Conservation (phyloP, 2,797 vertebrate genomes). For the Acanthornis magna region DNA sequence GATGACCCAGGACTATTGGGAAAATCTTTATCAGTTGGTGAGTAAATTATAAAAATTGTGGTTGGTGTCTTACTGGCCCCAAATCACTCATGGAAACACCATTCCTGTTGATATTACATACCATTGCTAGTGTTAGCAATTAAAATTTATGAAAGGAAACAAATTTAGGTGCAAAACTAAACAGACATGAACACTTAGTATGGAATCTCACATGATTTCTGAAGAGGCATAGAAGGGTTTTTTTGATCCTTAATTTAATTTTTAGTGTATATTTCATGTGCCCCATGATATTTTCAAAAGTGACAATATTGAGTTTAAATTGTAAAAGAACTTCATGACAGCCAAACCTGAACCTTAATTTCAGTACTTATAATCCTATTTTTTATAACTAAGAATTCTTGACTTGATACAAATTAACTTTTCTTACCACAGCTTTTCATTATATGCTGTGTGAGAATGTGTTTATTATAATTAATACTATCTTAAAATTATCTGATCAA, state of each 20-base stretch:
- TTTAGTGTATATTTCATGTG: not conserved
- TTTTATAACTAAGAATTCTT: not conserved
- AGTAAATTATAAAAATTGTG: not conserved
- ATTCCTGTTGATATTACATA: not conserved
- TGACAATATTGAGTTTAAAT: not conserved
- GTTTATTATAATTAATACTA: not conserved
- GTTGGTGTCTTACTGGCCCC: not conserved
- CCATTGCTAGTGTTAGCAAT: not conserved
- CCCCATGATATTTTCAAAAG: not conserved
- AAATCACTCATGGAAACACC: not conserved
- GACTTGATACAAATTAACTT: not conserved
- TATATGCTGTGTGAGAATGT: not conserved
- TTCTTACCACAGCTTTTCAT: not conserved
- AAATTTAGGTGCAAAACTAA: not conserved
- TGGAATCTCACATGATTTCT: not conserved
- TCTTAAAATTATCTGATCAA: not conserved
- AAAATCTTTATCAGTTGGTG: constrained; percentile 94
- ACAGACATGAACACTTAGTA: not conserved
- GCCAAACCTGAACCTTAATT: not conserved
- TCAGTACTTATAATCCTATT: not conserved
- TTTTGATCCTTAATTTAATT: not conserved
- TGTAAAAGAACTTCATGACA: not conserved
- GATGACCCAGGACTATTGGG: constrained; percentile 98
- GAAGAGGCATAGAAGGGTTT: not conserved
- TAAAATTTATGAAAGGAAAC: not conserved